Evolutionary conservation across 2,113 vertebrate species (phyloP).

Genomic region (Dolichallabes microphthalmus): DNA sequence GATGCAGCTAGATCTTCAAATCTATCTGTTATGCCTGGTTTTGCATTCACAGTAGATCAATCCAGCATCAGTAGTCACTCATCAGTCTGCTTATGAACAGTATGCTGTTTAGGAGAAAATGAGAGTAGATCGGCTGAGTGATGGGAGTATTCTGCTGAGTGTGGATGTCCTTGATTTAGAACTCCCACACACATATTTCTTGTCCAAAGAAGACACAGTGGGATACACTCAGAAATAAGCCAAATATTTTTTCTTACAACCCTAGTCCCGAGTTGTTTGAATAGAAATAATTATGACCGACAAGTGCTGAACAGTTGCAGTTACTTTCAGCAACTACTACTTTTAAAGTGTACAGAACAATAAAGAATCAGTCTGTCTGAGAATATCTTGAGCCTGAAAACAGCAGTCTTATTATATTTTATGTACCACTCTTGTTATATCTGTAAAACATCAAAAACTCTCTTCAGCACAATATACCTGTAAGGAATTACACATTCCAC

Average conservation of each 20-base stretch:
- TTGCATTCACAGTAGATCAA: conserved; percentile 17
- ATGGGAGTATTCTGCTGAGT: conserved; percentile 11
- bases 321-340: background rate
- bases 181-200: conserved; percentile 1
- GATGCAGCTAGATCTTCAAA: background rate
- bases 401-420: background rate
- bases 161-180: conserved; percentile 14
- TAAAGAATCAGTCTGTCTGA: background rate
- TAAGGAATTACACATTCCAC: conserved; percentile 10
- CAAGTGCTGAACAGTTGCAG: background rate
- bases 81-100: conserved; percentile 17
- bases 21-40: background rate
- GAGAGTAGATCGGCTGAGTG: background rate
- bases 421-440: background rate
- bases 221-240: background rate
- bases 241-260: no score
- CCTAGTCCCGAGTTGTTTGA: background rate
- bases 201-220: background rate
- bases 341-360: background rate
- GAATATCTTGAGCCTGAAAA: background rate
- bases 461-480: background rate
- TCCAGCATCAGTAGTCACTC: background rate
- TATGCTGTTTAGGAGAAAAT: background rate
- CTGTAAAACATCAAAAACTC: background rate
- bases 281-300: background rate